Evolutionary conservation across 2,888 invertebrate species (phyloP).

Genomic region (Pogonocherus hispidulus): DNA sequence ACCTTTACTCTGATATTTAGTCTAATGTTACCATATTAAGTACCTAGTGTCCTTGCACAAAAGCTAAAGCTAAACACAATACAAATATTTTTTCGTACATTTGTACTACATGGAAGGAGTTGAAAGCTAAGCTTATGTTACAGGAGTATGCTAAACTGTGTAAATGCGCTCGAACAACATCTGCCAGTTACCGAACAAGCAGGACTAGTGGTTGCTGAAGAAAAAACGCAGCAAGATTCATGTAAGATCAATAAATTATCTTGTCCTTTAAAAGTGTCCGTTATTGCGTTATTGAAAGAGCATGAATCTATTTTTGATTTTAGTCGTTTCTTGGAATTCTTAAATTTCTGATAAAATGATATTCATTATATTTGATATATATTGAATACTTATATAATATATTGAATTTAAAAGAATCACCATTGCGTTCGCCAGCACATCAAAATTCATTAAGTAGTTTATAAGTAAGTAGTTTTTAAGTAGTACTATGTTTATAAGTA

Average conservation of each 20-base stretch:
- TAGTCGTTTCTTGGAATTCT: neutral
- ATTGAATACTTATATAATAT: too few relatives aligned
- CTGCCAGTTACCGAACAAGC: conserved; percentile 84
- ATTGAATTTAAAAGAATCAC: too few relatives aligned
- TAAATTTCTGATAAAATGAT: too few relatives aligned
- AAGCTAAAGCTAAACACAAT: conserved; percentile 22
- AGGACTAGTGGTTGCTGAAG: conserved; percentile 83
- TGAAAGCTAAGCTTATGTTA: conserved; percentile 67
- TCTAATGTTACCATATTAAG: neutral
- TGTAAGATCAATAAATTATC: conserved; percentile 72
- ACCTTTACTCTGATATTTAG: too few relatives aligned
- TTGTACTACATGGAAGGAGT: conserved; percentile 30
- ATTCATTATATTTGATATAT: too few relatives aligned
- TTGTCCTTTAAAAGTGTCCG: conserved; percentile 13
- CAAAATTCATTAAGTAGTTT: too few relatives aligned
- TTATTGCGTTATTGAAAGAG: conserved; percentile 21
- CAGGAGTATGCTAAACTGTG: conserved; percentile 96
- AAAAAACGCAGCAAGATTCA: conserved; percentile 84
- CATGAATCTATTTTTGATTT: conserved; percentile 22
- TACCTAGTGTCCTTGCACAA: conserved; percentile 17
- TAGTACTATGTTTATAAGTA: too few relatives aligned
- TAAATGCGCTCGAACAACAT: conserved; percentile 92
- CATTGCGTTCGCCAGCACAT: too few relatives aligned
- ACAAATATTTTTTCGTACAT: conserved; percentile 22
- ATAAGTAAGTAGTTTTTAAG: too few relatives aligned